A percentile compares a stretch with the other conserved stretches of the same genome.
These are phyloP conservation scores for Tinea pellionella DNA, from an alignment of 2,888 invertebrate species.

Conservation along the genomic window DNA sequence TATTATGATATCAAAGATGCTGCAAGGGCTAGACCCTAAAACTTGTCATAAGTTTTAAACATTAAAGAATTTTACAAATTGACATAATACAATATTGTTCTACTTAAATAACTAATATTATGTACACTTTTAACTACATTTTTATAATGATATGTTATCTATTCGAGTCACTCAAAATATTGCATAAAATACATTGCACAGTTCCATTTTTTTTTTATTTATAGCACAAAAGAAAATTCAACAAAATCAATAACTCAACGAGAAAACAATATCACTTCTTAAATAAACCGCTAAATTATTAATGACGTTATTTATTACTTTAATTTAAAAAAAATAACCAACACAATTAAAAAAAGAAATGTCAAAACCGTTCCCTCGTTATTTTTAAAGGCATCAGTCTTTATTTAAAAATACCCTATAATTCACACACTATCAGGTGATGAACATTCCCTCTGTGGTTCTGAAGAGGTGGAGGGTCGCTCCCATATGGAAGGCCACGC, in stretches of 20 bases:
- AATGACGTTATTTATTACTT: neutral
- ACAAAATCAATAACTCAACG: neutral
- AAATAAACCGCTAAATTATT: neutral
- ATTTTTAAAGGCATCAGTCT: neutral
- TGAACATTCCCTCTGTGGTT: slow-evolving; percentile 42
- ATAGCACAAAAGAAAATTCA: neutral
- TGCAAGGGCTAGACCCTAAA: neutral
- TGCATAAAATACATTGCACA: slow-evolving; percentile 22
- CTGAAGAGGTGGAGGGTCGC: slow-evolving; percentile 54
- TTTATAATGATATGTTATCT: slow-evolving; percentile 47
- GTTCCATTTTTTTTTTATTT: neutral
- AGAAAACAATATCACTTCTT: slow-evolving; percentile 8
- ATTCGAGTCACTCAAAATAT: slow-evolving; percentile 27
- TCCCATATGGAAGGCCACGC: slow-evolving; percentile 61
- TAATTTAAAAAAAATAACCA: neutral
- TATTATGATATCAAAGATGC: no score
- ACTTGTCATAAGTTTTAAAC: neutral
- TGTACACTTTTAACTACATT: slow-evolving; percentile 9
- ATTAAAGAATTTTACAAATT: neutral
- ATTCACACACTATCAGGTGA: slow-evolving; percentile 56
- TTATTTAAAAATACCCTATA: neutral
- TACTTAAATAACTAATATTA: neutral
- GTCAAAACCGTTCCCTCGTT: neutral
- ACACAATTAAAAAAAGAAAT: neutral
- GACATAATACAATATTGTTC: neutral